These are phyloP conservation scores for Muscicapa adusta DNA, from an alignment of 2,113 vertebrate genomes.

Conservation along the genomic window DNA sequence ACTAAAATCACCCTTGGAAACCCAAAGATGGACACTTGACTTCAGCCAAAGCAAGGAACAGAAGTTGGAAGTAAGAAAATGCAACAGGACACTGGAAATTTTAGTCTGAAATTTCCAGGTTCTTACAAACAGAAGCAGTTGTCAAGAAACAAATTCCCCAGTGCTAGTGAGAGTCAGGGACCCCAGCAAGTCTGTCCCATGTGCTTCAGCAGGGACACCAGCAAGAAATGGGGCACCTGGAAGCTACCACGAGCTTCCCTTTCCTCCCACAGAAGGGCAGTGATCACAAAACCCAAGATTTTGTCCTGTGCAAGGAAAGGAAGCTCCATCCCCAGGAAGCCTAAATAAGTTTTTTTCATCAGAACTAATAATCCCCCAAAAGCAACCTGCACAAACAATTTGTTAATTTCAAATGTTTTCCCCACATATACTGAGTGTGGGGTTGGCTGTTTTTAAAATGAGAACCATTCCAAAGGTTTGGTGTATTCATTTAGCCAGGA, in stretches of 20 bases:
- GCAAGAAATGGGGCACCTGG: fast-evolving
- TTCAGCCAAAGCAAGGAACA: background rate
- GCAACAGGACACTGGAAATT: background rate
- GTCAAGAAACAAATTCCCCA: background rate
- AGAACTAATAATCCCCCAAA: background rate
- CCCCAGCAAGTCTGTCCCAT: background rate
- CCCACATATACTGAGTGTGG: background rate
- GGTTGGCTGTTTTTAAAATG: background rate
- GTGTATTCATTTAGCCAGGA: background rate
- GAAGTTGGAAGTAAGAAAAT: background rate
- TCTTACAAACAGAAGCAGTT: background rate
- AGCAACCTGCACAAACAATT: background rate
- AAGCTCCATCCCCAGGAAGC: background rate
- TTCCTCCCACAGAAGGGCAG: background rate
- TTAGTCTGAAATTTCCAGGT: background rate
- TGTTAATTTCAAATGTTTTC: background rate
- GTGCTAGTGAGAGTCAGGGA: background rate
- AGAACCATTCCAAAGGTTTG: background rate
- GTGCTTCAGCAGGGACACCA: background rate
- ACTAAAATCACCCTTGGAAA: background rate
- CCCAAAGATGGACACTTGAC: background rate
- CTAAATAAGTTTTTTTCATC: background rate
- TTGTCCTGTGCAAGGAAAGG: background rate
- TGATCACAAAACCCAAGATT: background rate
- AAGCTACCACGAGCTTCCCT: background rate